A percentile compares a stretch with the other conserved stretches of the same genome.
Conservation (phyloP, 2,797 vertebrate genomes). For the Spinibarbus caldwelli region DNA sequence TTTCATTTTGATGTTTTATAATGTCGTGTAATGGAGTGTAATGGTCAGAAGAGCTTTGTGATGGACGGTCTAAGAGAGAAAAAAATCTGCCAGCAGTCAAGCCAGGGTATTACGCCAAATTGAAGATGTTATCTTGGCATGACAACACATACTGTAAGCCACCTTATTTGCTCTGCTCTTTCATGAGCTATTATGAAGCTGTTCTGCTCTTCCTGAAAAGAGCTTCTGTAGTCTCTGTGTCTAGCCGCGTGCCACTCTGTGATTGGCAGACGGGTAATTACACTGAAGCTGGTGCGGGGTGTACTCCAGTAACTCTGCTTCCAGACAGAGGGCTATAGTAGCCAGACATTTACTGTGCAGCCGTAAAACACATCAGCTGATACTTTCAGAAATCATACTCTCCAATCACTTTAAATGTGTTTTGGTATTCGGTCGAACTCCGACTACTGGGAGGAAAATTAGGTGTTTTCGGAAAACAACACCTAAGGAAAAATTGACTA, state of each 20-base stretch:
- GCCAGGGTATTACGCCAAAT: not conserved
- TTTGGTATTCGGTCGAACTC: constrained; percentile 13
- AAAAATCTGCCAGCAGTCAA: not conserved
- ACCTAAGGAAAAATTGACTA: not conserved
- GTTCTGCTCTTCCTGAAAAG: constrained; percentile 1
- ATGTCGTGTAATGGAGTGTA: not conserved
- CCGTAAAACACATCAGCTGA: constrained; percentile 23
- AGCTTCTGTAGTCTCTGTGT: not conserved
- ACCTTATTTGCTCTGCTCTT: not conserved
- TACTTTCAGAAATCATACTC: constrained; percentile 29
- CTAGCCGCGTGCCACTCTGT: not conserved
- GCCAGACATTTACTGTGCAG: constrained; percentile 42
- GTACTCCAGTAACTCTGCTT: constrained; percentile 11
- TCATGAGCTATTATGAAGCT: not conserved
- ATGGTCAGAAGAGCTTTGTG: not conserved
- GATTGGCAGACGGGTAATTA: constrained; percentile 38
- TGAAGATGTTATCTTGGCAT: not conserved
- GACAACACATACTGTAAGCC: not conserved
- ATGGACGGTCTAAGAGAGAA: not conserved
- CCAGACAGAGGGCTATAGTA: not conserved
- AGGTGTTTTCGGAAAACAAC: not conserved
- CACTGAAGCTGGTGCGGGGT: not conserved
- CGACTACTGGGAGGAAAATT: not conserved
- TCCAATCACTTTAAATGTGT: not conserved
- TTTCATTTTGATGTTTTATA: not conserved